Conservation (phyloP, 2,113 vertebrate genomes). For the Cephalopterus ornatus region DNA sequence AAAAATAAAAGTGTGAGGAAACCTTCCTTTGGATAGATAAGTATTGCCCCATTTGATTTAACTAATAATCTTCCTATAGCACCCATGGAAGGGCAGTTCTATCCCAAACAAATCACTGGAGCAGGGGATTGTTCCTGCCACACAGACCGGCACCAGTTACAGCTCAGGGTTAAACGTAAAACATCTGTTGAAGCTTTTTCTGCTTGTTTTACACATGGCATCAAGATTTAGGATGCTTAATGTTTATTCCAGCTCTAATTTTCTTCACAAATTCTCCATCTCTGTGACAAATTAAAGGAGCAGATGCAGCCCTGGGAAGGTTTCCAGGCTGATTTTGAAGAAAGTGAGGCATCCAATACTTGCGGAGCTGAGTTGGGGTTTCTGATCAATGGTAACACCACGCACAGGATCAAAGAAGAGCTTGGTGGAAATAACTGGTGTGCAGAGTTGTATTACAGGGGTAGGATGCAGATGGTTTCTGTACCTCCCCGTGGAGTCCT, state of each 20-base stretch:
- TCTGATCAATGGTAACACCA: conserved; percentile 5
- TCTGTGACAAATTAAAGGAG: conserved; percentile 8
- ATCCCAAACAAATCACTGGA: neutral
- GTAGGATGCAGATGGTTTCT: neutral
- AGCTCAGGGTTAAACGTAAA: neutral
- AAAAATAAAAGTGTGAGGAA: neutral
- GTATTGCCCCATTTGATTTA: neutral
- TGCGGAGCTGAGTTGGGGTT: neutral
- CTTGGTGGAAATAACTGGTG: neutral
- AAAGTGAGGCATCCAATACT: neutral
- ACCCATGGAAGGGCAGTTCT: accelerated
- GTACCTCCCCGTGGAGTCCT: neutral
- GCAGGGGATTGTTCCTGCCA: neutral
- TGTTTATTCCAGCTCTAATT: conserved; percentile 18
- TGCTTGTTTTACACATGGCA: neutral
- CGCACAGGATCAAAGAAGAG: neutral
- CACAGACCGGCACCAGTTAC: neutral
- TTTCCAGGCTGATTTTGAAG: conserved; percentile 32
- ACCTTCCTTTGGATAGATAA: neutral
- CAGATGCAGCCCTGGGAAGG: conserved; percentile 17
- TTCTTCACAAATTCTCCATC: neutral
- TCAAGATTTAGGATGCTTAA: neutral
- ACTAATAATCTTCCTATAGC: neutral
- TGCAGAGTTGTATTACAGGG: neutral
- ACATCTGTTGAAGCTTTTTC: neutral